Percentiles rank a stretch among this genome's conserved stretches.
Evolutionary conservation across 2,113 vertebrate genomes (phyloP).

Genomic region (Pluvialis apricaria): DNA sequence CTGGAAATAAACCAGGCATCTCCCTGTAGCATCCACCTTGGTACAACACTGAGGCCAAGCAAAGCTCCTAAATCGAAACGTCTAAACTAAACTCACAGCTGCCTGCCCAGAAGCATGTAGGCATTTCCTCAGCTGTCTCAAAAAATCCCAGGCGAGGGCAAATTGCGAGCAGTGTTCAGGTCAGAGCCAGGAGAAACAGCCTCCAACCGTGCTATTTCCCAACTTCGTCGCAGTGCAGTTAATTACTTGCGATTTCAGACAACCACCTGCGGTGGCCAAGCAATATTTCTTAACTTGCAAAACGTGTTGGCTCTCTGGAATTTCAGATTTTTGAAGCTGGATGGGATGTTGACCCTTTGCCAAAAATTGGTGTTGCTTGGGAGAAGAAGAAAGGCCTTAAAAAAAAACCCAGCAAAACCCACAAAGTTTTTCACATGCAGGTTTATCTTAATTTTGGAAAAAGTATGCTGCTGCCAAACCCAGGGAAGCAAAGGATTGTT

Average conservation of each 20-base stretch:
- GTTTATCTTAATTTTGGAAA: not conserved
- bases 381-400: not conserved
- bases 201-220: not conserved
- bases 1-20: not conserved
- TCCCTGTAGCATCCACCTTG: not conserved
- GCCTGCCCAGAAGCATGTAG: not conserved
- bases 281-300: not conserved
- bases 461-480: not conserved
- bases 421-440: not conserved
- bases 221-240: not conserved
- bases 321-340: not conserved
- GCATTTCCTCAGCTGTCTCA: not conserved
- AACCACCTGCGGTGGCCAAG: not conserved
- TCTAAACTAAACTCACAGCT: not conserved
- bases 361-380: not conserved
- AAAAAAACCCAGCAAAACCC: not conserved
- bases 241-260: slow-evolving; percentile 18
- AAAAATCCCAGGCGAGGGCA: not conserved
- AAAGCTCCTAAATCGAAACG: not conserved
- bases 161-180: not conserved
- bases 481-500: not conserved
- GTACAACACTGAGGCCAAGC: rapidly evolving
- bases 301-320: not conserved
- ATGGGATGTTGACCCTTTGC: not conserved
- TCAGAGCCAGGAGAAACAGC: not conserved